These are phyloP conservation scores for Barypeithes pellucidus DNA, from an alignment of 2,888 invertebrate species.

Conservation along the genomic window DNA sequence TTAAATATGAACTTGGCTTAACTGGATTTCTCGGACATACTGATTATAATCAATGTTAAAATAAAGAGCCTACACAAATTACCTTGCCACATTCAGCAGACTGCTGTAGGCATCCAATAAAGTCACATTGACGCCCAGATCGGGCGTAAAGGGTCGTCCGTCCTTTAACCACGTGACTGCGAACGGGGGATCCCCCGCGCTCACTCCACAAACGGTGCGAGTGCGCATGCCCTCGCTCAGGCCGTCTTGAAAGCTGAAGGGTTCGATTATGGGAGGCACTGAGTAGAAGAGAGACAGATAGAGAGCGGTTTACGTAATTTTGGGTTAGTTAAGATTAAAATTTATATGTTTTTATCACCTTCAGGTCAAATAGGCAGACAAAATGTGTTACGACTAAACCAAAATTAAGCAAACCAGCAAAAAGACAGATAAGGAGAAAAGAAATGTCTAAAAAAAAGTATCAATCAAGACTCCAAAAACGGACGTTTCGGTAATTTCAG, in stretches of 20 bases:
- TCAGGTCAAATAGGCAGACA: no score
- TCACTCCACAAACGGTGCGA: constrained; percentile 86
- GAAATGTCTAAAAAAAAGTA: constrained; percentile 65
- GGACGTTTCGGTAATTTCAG: constrained; percentile 39
- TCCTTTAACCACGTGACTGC: constrained; percentile 89
- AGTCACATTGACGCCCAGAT: constrained; percentile 80
- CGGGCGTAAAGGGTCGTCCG: constrained; percentile 79
- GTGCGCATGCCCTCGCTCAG: constrained; percentile 88
- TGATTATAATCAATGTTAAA: no score
- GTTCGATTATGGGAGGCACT: constrained; percentile 91
- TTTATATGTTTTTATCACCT: neutral
- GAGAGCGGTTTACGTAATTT: constrained; percentile 34
- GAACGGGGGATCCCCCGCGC: constrained; percentile 86
- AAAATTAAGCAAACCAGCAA: constrained; percentile 35
- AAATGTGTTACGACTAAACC: neutral
- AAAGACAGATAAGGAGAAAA: constrained; percentile 75
- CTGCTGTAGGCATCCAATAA: constrained; percentile 85
- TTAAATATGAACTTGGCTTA: no score
- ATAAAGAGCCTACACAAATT: constrained; percentile 41
- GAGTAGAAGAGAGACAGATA: constrained; percentile 66
- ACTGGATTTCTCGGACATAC: no score
- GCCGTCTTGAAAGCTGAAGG: constrained; percentile 88
- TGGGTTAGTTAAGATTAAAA: constrained; percentile 5
- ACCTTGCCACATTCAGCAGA: constrained; percentile 80
- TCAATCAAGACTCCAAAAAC: constrained; percentile 38